Conservation (phyloP, 64 coral and sea anemone genomes). For the Dendrophyllia cribrosa region DNA sequence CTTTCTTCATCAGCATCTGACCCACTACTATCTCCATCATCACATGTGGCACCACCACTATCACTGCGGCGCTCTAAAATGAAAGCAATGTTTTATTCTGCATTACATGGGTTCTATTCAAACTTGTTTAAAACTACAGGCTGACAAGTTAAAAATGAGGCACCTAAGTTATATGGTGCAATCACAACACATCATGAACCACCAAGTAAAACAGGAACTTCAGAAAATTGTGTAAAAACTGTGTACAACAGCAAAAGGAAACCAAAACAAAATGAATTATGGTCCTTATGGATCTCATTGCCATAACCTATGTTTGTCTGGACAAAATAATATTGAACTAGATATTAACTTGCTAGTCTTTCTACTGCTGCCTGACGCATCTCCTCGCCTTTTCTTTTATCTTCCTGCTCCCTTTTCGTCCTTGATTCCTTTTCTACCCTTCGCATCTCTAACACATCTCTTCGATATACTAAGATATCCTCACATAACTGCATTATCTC, state of each 20-base stretch:
- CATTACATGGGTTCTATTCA: neutral
- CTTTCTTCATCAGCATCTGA: constrained; percentile 65
- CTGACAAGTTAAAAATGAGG: constrained; percentile 49
- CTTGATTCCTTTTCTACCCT: constrained; percentile 43
- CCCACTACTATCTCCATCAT: constrained; percentile 50
- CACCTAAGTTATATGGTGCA: constrained; percentile 35
- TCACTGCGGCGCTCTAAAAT: constrained; percentile 57
- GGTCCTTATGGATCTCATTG: constrained; percentile 43
- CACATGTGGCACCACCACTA: constrained; percentile 50
- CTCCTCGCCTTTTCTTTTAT: constrained; percentile 60
- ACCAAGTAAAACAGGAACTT: constrained; percentile 46
- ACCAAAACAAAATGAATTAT: constrained; percentile 52
- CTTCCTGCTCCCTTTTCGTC: constrained; percentile 37
- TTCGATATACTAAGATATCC: constrained; percentile 35
- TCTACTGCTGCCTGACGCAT: constrained; percentile 57
- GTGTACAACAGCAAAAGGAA: constrained; percentile 25
- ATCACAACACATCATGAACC: constrained; percentile 52
- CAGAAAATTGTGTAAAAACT: constrained; percentile 26
- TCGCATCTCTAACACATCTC: constrained; percentile 28
- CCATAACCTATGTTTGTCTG: constrained; percentile 39
- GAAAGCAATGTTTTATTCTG: no score
- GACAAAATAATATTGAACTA: constrained; percentile 49
- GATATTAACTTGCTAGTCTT: constrained; percentile 52
- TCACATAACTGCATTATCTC: constrained; percentile 26
- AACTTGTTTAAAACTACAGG: constrained; percentile 42